Base-by-base conservation (phyloP, 2,888 invertebrate genomes). In the Lithophane leautieri region DNA sequence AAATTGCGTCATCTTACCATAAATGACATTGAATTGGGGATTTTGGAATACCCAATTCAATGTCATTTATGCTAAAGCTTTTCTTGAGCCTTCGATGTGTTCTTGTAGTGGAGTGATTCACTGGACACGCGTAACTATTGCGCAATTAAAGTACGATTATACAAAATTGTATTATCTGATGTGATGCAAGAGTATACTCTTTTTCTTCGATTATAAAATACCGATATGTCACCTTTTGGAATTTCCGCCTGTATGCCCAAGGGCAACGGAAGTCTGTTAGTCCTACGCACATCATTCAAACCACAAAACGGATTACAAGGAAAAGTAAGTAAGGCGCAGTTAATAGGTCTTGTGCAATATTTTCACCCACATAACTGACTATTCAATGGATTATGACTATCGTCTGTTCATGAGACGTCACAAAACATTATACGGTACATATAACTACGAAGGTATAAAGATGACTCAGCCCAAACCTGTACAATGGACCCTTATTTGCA, bases 231-330 rank as follows among this genome's bases (percentile, higher is more conserved):
- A 76, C 28, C 19, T 63, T 47, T 50, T 42, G 56, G 19, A 78
- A 67, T 58, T 34, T 11, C n/a, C 68, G 8, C 14, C 16, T 8
- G 1, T 28, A 4, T 42, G 1, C 11, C 4, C 16, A 25, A 58
- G 11, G 9, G 1, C 11, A 14, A n/a, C 2, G 54, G 47, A 16
- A 25, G 12, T 47, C 12, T 22, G 42, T 8, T 4, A 1, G 6
- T 34, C 50, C 16, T n/a, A 34, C 1, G 7, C 25, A 7, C 28
- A 66, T 77, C 58, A 50, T 28, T 7, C 6, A 19, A 25, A 76
- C 78, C 67, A 42, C 67, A 76, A 28, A 78, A 50, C 1, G n/a
- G n/a, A n/a, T 44, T 40, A 47, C 19, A 28, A 11, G 50, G 19
- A 77, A 54, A 77, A 58, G 25, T 54, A 47, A 12, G 12, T n/a